phyloP scores from a whole-genome alignment of 2,797 vertebrate genomes.

The Tauraco hartlaubi region DNA sequence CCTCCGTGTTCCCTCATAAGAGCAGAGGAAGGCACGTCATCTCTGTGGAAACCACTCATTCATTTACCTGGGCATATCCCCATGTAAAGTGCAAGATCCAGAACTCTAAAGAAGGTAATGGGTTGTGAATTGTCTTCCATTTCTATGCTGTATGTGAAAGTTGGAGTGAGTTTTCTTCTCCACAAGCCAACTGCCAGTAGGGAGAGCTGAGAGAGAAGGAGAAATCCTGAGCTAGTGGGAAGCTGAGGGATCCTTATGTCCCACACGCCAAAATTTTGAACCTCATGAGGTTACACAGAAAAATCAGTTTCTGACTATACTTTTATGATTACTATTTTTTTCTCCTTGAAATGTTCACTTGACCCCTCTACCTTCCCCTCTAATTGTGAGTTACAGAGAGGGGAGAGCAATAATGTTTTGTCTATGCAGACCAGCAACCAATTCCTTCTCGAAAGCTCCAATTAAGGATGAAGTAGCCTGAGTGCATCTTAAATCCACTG shows the following conservation, averaged over 20 bases:
- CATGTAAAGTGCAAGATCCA: background rate
- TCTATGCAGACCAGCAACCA: background rate
- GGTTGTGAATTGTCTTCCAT: background rate
- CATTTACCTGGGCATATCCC: background rate
- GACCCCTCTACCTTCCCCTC: background rate
- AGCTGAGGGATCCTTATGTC: background rate
- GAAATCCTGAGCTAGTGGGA: background rate
- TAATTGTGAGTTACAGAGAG: background rate
- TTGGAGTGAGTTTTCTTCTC: background rate
- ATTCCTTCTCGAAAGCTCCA: constrained; percentile 23
- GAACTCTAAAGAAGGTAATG: background rate
- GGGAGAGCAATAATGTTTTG: constrained; percentile 11
- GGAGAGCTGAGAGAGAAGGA: background rate
- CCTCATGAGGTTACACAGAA: background rate
- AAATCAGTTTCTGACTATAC: background rate
- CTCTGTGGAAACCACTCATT: background rate
- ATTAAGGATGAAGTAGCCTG: background rate
- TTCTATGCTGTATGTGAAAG: background rate
- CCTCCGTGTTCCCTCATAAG: background rate
- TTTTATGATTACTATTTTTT: background rate
- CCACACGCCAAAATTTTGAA: background rate
- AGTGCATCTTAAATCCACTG: constrained; percentile 20
- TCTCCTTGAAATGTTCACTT: background rate
- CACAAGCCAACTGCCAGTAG: background rate
- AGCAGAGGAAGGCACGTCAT: background rate